Base-by-base conservation (phyloP, 1,140 invertebrate species). In the Pomacea maculata region DNA sequence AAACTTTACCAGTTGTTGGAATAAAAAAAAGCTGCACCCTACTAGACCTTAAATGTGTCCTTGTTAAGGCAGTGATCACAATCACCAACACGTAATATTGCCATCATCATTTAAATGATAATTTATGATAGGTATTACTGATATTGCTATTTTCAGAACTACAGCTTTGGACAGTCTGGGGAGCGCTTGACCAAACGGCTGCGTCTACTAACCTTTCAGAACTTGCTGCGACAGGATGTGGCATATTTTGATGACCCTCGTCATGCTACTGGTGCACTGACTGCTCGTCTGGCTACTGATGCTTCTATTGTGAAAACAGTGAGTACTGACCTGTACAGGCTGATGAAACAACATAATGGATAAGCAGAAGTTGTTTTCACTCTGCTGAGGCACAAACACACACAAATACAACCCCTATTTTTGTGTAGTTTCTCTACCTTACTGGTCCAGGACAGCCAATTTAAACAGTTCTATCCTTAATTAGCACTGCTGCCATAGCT, bases 161-260 rank as follows among this genome's bases (percentile, higher is more conserved):
- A 80, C 15, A 80, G 84, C 75, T 97, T 97, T 86, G 94, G 94
- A n/a, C 86, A 94, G 34, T 95, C 92, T 68, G 93, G 93, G 34
- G 92, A 93, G 85, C 84, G 83, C 10, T 80, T 93, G 55, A 93
- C 93, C 6, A 89, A 89, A 78, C 89, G 91, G 73, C 80, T 93
- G 14, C 84, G 93, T n/a, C 75, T 89, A 25, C 84, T 88, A 78
- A 86, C 90, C 11, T 94, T 93, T 80, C 83, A 80, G 64, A 90
- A 92, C 52, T 90, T 93, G 71, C 70, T 94, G 21, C 82, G 92
- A 75, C 89, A 91, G 83, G 92, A 93, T 80, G 90, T 93, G 77
- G 86, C 88, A 4, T 94, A 91, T 83, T 94, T 92, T 87, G 93
- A 94, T 86, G 90, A 93, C 79, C 85, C 90, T 9, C 88, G 90